Evolutionary conservation across 2,113 vertebrate species (phyloP).

Genomic region (Corythornis cristatus): DNA sequence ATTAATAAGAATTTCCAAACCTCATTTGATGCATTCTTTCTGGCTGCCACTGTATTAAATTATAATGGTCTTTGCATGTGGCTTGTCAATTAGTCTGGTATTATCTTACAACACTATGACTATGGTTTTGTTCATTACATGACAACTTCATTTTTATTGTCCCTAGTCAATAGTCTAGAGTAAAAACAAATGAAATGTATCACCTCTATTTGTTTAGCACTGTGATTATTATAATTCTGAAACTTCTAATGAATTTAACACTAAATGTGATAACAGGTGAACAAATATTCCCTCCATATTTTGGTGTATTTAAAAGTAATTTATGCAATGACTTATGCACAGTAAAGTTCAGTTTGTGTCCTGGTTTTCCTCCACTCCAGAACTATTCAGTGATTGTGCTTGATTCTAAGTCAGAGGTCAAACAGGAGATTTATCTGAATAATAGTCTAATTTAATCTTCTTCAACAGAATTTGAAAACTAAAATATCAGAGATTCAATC

Average conservation of each 20-base stretch:
- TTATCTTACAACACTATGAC: neutral
- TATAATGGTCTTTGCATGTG: neutral
- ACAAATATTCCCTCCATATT: neutral
- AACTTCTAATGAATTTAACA: neutral
- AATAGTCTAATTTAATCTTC: neutral
- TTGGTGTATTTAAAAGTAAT: neutral
- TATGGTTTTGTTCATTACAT: neutral
- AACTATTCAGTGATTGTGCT: neutral
- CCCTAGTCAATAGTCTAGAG: neutral
- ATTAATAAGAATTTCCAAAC: neutral
- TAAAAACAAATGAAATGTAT: neutral
- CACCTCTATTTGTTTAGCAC: neutral
- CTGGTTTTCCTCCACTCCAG: neutral
- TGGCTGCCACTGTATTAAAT: neutral
- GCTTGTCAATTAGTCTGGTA: neutral
- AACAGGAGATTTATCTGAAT: neutral
- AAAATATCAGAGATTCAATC: neutral
- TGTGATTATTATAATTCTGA: neutral
- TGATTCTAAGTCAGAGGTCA: neutral
- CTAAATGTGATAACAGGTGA: neutral
- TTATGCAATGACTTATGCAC: neutral
- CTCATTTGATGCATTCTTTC: neutral
- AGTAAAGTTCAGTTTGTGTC: neutral
- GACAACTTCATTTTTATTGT: neutral
- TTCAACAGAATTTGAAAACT: neutral